These are phyloP conservation scores for Pygoscelis antarcticus DNA, from an alignment of 2,113 vertebrate species.

Conservation along the genomic window DNA sequence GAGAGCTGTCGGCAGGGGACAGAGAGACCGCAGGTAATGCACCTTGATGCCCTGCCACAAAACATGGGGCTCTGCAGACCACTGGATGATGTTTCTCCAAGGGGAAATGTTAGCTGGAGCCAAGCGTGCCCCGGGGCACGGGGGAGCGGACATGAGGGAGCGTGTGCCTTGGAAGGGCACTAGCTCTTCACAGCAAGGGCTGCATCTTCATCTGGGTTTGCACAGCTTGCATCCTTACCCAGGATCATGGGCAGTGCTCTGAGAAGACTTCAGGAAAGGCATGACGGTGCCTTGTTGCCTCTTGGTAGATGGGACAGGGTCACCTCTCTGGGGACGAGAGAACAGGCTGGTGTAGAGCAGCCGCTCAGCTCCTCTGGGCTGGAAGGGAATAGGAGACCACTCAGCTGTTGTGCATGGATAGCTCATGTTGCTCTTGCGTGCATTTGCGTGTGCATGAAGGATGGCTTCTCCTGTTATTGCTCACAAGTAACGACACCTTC, in stretches of 20 bases:
- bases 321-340: neutral
- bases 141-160: neutral
- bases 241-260: neutral
- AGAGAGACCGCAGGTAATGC: constrained; percentile 92
- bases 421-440: neutral
- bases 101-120: neutral
- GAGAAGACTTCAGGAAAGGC: neutral
- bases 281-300: neutral
- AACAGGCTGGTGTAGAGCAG: neutral
- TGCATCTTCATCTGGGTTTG: neutral
- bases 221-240: neutral
- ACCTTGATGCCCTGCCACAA: neutral
- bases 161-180: neutral
- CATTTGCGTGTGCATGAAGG: neutral
- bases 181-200: neutral
- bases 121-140: fast-evolving
- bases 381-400: neutral
- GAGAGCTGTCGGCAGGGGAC: constrained; percentile 84
- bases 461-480: neutral
- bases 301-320: neutral
- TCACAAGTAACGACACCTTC: neutral
- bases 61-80: neutral
- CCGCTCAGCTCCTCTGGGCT: neutral
- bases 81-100: neutral
- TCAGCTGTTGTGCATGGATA: neutral